Evolutionary conservation across 2,888 invertebrate species (phyloP), one percentile per base, ranked within the genome.

Genomic region (Cheilosia vernalis): DNA sequence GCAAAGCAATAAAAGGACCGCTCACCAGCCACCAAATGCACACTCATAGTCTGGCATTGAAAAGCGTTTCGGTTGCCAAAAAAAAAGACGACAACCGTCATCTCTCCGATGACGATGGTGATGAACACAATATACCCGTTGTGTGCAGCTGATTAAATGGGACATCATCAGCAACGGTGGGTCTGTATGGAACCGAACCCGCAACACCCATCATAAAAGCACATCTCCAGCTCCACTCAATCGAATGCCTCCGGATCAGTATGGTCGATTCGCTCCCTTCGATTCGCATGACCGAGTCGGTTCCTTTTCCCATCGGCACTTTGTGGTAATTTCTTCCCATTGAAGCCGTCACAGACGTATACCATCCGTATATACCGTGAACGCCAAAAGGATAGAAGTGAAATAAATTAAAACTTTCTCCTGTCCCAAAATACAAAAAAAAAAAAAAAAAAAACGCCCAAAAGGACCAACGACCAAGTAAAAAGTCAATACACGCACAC

Each of bases 331-430:
- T 84, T 76, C 74, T 79, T 74, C 33, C 53, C 74, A 84, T 84
- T 84, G 80, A 80, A 76, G 53, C 58, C 73, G 66, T 49, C 83
- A 53, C 53, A 64, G 69, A 69, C 55, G 51, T 42, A 9, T 6
- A 73, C 42, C 30, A 24, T 21, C 44, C 42, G 53, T 19, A 42
- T 24, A 30, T 33, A 58, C 4, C 60, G 67, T 53, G 49, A 21
- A 47, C 30, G n/a, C 15, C 51, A 21, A 84, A 79, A 73, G 83
- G 74, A 80, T 70, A 49, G 66, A 79, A 79, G 64, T 70, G 69
- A 84, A 84, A 84, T 84, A 84, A 84, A 79, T 84, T 84, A 84
- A 84, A 84, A 84, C 80, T 84, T 84, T 69, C 74, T 84, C 70
- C 56, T 74, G 74, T 58, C 74, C 40, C 19, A 72, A 81, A 69